Evolutionary conservation across 2,113 vertebrate species (phyloP), one percentile per base, ranked within the genome.

Genomic region (Myodes glareolus): DNA sequence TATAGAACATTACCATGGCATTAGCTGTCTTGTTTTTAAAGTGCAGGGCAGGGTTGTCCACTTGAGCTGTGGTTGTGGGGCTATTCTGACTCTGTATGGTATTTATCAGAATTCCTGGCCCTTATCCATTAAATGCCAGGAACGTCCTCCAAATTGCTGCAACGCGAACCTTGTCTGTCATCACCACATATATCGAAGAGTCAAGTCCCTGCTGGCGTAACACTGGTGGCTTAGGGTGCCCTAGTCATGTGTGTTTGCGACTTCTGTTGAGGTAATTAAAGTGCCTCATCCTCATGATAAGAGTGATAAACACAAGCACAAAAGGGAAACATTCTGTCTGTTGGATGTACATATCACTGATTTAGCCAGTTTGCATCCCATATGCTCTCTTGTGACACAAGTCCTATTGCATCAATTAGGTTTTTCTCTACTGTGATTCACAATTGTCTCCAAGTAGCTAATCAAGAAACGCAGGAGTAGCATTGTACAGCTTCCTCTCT

Each of bases 351-450:
- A n/a, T 82, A 9, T 82, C 31, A 90, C 63, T 42, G 21, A 77
- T 73, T 78, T 89, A 86, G 52, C 17, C 52, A 84, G 14, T 78
- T 67, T 87, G 77, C 11, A 11, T 93, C 76, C 87, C 12, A 42
- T 94, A 52, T 42, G 12, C 96, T 86, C 61, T 75, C 91, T 90
- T 72, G 7, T 94, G 73, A 88, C 14, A 88, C 11, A 55, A 80
- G 73, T 75, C 11, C 36, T 88, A 55, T 91, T 27, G 39, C 5
- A 33, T 65, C 75, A 93, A 52, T 47, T 52, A 47, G 27, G 80
- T 67, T 89, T 68, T 85, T 76, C 87, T 72, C 13, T 77, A 16
- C 75, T 89, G 3, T 72, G 8, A 4, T 91, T 63, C 77, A 23
- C n/a, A 47, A 31, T 78, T 90, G 52, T 85, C 39, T 27, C 14